Conservation (phyloP, 2,888 invertebrate genomes). For the Hypomecis atomaria region DNA sequence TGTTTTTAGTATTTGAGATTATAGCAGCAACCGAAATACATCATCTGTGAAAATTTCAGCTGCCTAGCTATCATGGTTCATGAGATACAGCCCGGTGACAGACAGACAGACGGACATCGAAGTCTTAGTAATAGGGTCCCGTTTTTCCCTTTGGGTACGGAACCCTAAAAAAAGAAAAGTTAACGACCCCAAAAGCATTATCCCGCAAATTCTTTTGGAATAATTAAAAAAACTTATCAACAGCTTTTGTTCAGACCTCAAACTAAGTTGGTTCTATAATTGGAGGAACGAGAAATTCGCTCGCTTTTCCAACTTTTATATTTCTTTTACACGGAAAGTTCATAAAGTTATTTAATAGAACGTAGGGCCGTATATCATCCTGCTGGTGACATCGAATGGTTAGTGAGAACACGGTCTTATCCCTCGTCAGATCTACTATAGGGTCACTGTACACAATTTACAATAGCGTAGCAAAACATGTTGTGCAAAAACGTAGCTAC, state of each 20-base stretch:
- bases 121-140: too few relatives aligned
- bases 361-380: slow-evolving; percentile 11
- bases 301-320: slow-evolving; percentile 14
- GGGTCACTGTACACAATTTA: not conserved
- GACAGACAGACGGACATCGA: too few relatives aligned
- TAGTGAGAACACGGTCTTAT: slow-evolving; percentile 2
- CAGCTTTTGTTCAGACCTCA: not conserved
- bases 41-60: too few relatives aligned
- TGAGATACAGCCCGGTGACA: too few relatives aligned
- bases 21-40: too few relatives aligned
- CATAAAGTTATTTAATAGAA: slow-evolving; percentile 11
- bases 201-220: not conserved
- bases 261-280: slow-evolving; percentile 10
- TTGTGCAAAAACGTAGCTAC: too few relatives aligned
- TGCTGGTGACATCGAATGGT: not conserved
- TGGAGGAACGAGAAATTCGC: slow-evolving; percentile 7
- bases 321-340: slow-evolving; percentile 7
- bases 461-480: not conserved
- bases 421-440: not conserved
- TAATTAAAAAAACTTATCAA: slow-evolving; percentile 13
- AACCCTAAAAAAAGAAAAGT: slow-evolving; percentile 4
- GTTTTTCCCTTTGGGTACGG: too few relatives aligned
- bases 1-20: too few relatives aligned
- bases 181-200: slow-evolving; percentile 1
- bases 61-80: too few relatives aligned